Percentiles rank a stretch among this genome's conserved stretches.
These are phyloP conservation scores for Antrozous pallidus DNA, from an alignment of 2,797 vertebrate species.

Conservation along the genomic window DNA sequence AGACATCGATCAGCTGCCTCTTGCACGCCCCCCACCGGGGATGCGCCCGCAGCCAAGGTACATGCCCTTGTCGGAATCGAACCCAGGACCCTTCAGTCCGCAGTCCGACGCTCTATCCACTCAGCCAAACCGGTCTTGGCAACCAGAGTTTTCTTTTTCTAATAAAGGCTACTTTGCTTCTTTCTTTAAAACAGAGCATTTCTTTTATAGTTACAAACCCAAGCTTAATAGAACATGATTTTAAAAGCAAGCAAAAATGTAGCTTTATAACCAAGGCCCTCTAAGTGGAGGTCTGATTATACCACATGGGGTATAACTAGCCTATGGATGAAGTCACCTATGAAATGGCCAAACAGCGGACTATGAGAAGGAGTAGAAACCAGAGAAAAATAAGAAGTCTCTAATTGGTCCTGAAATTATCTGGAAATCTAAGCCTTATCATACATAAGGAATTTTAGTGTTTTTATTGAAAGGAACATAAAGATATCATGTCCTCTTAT, in stretches of 20 bases:
- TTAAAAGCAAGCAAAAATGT: slow-evolving; percentile 25
- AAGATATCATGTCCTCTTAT: not conserved
- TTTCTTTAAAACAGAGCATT: slow-evolving; percentile 9
- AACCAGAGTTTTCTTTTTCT: too few relatives aligned
- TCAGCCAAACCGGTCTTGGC: too few relatives aligned
- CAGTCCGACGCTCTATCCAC: too few relatives aligned
- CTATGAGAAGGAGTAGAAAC: not conserved
- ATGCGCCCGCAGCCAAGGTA: too few relatives aligned
- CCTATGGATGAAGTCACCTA: not conserved
- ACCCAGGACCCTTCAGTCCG: too few relatives aligned
- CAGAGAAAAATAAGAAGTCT: not conserved
- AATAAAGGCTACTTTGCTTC: not conserved
- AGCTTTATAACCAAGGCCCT: not conserved
- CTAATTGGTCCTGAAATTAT: not conserved
- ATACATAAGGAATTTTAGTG: not conserved
- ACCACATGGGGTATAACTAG: not conserved
- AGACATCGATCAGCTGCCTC: too few relatives aligned
- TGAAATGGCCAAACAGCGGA: not conserved
- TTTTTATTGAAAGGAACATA: slow-evolving; percentile 28
- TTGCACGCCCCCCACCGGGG: too few relatives aligned
- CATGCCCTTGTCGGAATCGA: too few relatives aligned
- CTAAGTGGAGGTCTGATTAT: not conserved
- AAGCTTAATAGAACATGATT: not conserved
- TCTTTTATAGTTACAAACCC: slow-evolving; percentile 14
- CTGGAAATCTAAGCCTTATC: not conserved